Evolutionary conservation across 1,140 invertebrate species (phyloP), one percentile per base, ranked within the genome.

Genomic region (Andrena cerasifolii): DNA sequence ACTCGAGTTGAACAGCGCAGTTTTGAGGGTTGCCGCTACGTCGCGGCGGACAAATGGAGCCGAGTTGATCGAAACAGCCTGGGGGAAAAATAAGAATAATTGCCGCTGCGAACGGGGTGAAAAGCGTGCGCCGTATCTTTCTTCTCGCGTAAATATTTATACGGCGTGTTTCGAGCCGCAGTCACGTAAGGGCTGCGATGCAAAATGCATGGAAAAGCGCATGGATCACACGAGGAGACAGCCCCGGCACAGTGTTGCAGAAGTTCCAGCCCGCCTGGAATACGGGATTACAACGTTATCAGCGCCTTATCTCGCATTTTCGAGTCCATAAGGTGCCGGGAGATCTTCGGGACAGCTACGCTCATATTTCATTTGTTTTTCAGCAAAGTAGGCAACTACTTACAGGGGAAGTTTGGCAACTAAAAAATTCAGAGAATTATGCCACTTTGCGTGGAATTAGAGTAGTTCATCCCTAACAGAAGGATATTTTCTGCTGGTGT

Each of bases 131-230:
- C n/a, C 63, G 18, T 33, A 33, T 66, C 45, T 66, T 51, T 51
- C 10, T 66, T 33, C 4, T 7, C 24, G n/a, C 28, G 63, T 66
- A 66, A 66, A 66, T 66, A 66, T 66, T 66, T 51, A 66, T 66
- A 51, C 1, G 28, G 12, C 3, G n/a, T 47, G 28, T 51, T 66
- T 51, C 45, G 18, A 66, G 45, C 26, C 21, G 45, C 63, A 31
- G 63, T 66, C 63, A 66, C 63, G 63, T 66, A 66, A 66, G 26
- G 21, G 28, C 18, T 16, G 45, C 3, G 63, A 66, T 66, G 63
- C 28, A 66, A 66, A 66, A 66, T 66, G 63, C 45, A 51, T 66
- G 14, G 45, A 31, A 51, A 51, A 51, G 28, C 1, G 14, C 3
- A 31, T 3, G 12, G 18, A 49, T 49, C 43, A 31, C 28, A 21